Percentiles rank a stretch among this genome's conserved stretches.
Conservation (phyloP, 2,797 vertebrate species). For the Champsocephalus gunnari region DNA sequence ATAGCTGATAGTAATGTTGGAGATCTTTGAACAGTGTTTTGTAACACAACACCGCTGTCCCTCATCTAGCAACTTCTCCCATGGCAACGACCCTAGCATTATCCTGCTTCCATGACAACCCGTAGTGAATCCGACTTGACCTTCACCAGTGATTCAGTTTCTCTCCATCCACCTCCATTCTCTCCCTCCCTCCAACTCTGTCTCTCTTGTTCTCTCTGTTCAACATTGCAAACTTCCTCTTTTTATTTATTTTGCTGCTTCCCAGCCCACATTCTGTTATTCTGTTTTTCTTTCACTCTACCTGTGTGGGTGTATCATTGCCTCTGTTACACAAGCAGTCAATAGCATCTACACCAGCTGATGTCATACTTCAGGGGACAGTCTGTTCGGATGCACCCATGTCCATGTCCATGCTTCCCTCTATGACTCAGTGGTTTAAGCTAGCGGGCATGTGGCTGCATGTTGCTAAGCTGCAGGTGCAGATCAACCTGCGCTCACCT, state of each 20-base stretch:
- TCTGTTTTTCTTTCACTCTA: slow-evolving; percentile 41
- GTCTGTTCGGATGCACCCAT: slow-evolving; percentile 54
- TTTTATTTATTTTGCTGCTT: slow-evolving; percentile 42
- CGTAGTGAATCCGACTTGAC: slow-evolving; percentile 81
- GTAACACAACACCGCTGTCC: slow-evolving; percentile 52
- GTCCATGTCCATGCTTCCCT: slow-evolving; percentile 45
- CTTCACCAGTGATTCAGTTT: slow-evolving; percentile 83
- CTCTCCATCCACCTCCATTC: slow-evolving; percentile 79
- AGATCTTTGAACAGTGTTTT: slow-evolving; percentile 59
- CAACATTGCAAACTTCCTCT: slow-evolving; percentile 57
- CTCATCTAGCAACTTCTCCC: slow-evolving; percentile 73
- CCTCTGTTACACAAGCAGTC: slow-evolving; percentile 76
- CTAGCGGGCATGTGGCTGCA: slow-evolving; percentile 71
- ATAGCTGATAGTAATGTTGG: slow-evolving; percentile 56
- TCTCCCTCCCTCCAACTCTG: slow-evolving; percentile 53
- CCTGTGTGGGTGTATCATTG: slow-evolving; percentile 72
- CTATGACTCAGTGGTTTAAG: slow-evolving; percentile 66
- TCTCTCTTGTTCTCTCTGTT: slow-evolving; percentile 59
- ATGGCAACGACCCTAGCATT: slow-evolving; percentile 81
- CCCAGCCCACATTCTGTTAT: slow-evolving; percentile 64
- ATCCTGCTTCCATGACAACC: slow-evolving; percentile 85
- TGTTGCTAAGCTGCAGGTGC: slow-evolving; percentile 70
- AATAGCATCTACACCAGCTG: slow-evolving; percentile 60
- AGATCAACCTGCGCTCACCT: slow-evolving; percentile 63
- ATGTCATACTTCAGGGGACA: slow-evolving; percentile 74